A percentile compares a stretch with the other conserved stretches of the same genome.
Evolutionary conservation across 2,797 vertebrate species (phyloP).

Genomic region (Oreonectes daqikongensis): DNA sequence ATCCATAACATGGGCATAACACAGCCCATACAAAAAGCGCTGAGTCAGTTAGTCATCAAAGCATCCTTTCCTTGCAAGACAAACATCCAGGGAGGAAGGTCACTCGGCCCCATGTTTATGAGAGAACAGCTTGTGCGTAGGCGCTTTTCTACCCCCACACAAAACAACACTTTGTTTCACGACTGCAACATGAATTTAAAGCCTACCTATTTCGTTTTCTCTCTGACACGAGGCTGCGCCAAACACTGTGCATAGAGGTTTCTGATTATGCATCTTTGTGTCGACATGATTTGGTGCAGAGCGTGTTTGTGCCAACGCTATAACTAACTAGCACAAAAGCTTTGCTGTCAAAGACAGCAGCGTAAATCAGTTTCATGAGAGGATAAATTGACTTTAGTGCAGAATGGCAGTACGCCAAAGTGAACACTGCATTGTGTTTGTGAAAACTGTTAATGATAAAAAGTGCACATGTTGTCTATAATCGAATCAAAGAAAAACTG

Average conservation of each 20-base stretch:
- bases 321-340: constrained; percentile 42
- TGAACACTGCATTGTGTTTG: constrained; percentile 9
- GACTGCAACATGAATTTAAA: constrained; percentile 38
- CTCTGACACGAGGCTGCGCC: neutral
- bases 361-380: constrained; percentile 30
- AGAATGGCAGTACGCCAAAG: constrained; percentile 8
- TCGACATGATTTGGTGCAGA: constrained; percentile 35
- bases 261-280: constrained; percentile 31
- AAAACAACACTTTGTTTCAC: constrained; percentile 15
- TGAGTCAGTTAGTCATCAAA: constrained; percentile 51
- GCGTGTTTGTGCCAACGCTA: constrained; percentile 18
- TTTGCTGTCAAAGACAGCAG: neutral
- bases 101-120: constrained; percentile 38
- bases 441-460: constrained; percentile 11
- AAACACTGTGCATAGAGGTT: neutral
- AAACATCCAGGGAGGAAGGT: constrained; percentile 53
- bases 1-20: constrained; percentile 36
- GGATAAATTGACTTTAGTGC: constrained; percentile 26
- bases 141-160: neutral
- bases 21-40: constrained; percentile 42
- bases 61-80: constrained; percentile 46
- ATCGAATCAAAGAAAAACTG: constrained; percentile 1
- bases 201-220: constrained; percentile 7
- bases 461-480: neutral
- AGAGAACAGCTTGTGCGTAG: constrained; percentile 37